Percentiles rank a stretch among this genome's conserved stretches.
phyloP scores from a whole-genome alignment of 2,113 vertebrate species.

The Chaenocephalus aceratus region DNA sequence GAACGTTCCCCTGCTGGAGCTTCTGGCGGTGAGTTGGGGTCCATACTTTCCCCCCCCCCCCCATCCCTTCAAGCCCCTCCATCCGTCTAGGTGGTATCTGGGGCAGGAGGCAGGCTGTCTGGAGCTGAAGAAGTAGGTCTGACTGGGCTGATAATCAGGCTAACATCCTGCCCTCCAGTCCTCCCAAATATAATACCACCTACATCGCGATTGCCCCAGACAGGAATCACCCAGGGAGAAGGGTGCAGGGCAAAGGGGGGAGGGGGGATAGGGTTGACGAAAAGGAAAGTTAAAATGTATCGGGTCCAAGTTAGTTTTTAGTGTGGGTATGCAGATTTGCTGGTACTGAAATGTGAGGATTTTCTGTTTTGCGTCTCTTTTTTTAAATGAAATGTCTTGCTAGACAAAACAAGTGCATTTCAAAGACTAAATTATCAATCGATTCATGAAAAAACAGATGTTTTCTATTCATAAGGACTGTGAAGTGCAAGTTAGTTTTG shows the following conservation, averaged over 20 bases:
- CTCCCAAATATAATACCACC: conserved; percentile 33
- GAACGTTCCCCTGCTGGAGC: conserved; percentile 68
- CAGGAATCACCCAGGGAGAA: conserved; percentile 55
- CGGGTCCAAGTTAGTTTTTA: background rate
- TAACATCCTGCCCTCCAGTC: conserved; percentile 61
- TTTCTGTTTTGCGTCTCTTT: no score
- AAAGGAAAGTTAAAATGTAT: conserved; percentile 13
- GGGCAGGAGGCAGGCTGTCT: conserved; percentile 59
- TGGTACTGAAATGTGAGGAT: background rate
- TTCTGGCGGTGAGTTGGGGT: conserved; percentile 82
- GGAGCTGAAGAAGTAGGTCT: conserved; percentile 67
- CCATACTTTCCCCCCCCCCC: background rate
- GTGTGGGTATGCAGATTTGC: background rate
- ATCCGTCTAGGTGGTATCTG: conserved; percentile 34
- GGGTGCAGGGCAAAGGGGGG: background rate
- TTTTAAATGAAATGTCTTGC: no score
- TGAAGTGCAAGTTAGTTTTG: no score
- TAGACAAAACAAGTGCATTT: no score
- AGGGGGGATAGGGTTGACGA: background rate
- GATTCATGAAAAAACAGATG: no score
- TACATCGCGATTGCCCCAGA: conserved; percentile 37
- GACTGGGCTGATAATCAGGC: conserved; percentile 52
- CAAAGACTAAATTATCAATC: no score
- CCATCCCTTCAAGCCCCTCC: conserved; percentile 21
- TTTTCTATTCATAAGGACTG: no score